phyloP scores from a whole-genome alignment of 2,113 vertebrate genomes.

The Peucedramus taeniatus region DNA sequence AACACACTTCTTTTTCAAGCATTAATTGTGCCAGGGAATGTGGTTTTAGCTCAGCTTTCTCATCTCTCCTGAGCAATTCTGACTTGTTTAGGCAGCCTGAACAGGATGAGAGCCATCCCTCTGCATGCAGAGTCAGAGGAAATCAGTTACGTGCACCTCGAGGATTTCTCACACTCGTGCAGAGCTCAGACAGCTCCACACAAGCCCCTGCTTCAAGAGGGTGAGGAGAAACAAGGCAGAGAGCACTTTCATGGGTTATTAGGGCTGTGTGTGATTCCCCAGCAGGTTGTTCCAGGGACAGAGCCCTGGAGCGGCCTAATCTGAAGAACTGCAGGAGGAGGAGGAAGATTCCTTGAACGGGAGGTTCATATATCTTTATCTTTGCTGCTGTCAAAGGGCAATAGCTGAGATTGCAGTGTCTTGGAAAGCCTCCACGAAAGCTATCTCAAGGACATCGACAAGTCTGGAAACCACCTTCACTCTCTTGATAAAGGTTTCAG shows the following conservation, averaged over 20 bases:
- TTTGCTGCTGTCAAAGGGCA: constrained; percentile 58
- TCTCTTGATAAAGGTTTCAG: constrained; percentile 46
- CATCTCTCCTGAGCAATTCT: neutral
- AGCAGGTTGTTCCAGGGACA: neutral
- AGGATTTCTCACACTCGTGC: accelerated
- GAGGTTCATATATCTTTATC: neutral
- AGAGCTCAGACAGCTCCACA: neutral
- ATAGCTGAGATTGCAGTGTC: neutral
- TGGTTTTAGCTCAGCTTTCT: neutral
- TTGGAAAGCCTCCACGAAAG: neutral
- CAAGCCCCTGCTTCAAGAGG: neutral
- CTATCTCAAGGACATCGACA: neutral
- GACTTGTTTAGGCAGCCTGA: neutral
- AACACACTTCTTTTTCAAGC: neutral
- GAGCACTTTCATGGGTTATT: neutral
- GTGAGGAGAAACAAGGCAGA: neutral
- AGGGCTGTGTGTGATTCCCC: neutral
- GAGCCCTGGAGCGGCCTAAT: neutral
- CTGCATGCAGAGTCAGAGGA: neutral
- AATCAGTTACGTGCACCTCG: neutral
- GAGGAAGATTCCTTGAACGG: neutral
- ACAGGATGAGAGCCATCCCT: neutral
- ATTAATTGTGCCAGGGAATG: neutral
- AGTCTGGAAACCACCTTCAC: constrained; percentile 38
- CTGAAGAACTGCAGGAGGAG: neutral